Percentiles rank a stretch among this genome's conserved stretches.
Conservation (phyloP, 2,113 vertebrate species). For the Rhadina sibilatrix region DNA sequence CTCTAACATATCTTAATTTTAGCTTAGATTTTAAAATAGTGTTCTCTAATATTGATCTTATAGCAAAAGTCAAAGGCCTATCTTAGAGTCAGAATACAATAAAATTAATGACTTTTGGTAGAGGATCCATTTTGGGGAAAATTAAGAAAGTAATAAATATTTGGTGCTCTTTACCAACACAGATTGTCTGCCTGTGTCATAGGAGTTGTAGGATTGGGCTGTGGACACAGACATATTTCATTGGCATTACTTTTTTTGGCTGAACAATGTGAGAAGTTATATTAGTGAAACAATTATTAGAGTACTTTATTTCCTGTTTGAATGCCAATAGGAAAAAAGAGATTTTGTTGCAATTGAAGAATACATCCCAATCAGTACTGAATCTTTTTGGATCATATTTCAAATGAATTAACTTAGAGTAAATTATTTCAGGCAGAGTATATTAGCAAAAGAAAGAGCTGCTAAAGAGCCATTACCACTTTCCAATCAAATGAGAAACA, state of each 20-base stretch:
- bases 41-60: background rate
- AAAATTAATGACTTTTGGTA: background rate
- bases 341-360: background rate
- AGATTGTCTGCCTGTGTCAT: constrained; percentile 24
- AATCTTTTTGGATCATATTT: constrained; percentile 7
- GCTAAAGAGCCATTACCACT: background rate
- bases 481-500: constrained; percentile 43
- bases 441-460: constrained; percentile 13
- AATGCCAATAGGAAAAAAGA: background rate
- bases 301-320: background rate
- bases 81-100: background rate
- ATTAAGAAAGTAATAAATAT: background rate
- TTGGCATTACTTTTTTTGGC: constrained; percentile 23
- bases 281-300: constrained; percentile 8
- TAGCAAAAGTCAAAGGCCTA: background rate
- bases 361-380: background rate
- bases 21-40: background rate
- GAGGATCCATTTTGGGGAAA: background rate
- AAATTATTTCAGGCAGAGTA: constrained; percentile 25
- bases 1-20: background rate
- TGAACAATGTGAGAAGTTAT: constrained; percentile 6
- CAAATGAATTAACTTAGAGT: constrained; percentile 13
- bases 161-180: constrained; percentile 7
- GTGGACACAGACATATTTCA: constrained; percentile 2
- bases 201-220: background rate